phyloP scores from a whole-genome alignment of 2,797 vertebrate genomes.

The Crypturellus tataupa region DNA sequence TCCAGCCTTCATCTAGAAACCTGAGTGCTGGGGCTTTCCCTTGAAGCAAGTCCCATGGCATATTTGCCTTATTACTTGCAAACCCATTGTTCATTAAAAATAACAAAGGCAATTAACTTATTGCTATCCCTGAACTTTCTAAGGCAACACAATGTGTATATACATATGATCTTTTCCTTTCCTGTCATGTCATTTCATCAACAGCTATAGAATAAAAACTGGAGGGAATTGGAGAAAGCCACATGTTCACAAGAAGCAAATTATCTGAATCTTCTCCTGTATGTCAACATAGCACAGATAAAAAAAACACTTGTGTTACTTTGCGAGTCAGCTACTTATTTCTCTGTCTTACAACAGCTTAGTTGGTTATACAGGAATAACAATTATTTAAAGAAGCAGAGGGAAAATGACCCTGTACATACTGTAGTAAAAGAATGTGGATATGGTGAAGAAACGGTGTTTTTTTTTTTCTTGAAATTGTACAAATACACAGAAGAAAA shows the following conservation, averaged over 20 bases:
- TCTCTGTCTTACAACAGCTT: background rate
- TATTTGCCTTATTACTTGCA: background rate
- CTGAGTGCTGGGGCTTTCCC: background rate
- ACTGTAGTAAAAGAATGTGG: background rate
- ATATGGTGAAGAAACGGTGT: background rate
- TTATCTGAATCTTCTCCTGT: background rate
- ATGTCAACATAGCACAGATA: background rate
- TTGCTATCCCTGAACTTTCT: background rate
- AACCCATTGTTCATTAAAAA: background rate
- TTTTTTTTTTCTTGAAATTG: background rate
- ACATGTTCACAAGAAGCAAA: background rate
- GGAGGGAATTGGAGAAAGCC: background rate
- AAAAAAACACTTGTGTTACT: background rate
- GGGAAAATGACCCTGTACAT: background rate
- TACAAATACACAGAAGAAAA: background rate
- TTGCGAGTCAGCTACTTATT: background rate
- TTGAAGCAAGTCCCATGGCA: background rate
- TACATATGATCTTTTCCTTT: background rate
- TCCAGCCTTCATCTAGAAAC: background rate
- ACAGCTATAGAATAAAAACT: background rate
- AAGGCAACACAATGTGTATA: background rate
- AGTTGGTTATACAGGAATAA: background rate
- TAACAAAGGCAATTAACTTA: background rate
- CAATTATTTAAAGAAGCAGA: background rate
- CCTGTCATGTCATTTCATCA: background rate